phyloP scores from a whole-genome alignment of 2,113 vertebrate genomes.

The Hypocryptadius cinnamomeus region DNA sequence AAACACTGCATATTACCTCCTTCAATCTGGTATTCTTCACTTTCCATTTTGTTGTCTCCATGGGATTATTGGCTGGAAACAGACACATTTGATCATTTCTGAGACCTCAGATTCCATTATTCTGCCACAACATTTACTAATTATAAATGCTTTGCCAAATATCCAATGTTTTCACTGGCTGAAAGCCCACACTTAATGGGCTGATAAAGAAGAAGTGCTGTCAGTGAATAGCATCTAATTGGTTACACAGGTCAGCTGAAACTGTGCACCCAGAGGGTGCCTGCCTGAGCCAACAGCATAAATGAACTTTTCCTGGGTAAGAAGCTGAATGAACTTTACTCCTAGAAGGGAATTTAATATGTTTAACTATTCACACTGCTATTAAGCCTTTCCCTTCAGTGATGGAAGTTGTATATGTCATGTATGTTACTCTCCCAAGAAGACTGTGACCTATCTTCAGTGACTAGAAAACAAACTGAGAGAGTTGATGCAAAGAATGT shows the following conservation, averaged over 20 bases:
- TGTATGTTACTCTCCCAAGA: background rate
- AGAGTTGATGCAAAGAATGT: background rate
- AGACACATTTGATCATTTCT: background rate
- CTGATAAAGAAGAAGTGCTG: constrained; percentile 17
- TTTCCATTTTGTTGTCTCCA: background rate
- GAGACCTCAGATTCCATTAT: constrained; percentile 30
- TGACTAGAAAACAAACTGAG: background rate
- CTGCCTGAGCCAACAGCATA: background rate
- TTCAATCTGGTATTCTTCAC: background rate
- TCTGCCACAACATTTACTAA: constrained; percentile 11
- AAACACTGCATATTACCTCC: background rate
- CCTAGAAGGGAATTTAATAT: background rate
- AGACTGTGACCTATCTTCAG: background rate
- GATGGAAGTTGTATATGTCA: background rate
- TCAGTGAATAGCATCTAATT: background rate
- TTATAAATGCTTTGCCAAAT: constrained; percentile 31
- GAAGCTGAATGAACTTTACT: background rate
- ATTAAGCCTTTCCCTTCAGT: background rate
- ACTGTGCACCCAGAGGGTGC: background rate
- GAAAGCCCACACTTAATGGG: constrained; percentile 40
- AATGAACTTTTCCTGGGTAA: background rate
- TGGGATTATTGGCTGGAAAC: background rate
- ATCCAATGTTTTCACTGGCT: constrained; percentile 35
- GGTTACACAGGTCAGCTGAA: background rate
- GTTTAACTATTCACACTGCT: background rate